Conservation (phyloP, 2,888 invertebrate genomes). For the Acleris literana region DNA sequence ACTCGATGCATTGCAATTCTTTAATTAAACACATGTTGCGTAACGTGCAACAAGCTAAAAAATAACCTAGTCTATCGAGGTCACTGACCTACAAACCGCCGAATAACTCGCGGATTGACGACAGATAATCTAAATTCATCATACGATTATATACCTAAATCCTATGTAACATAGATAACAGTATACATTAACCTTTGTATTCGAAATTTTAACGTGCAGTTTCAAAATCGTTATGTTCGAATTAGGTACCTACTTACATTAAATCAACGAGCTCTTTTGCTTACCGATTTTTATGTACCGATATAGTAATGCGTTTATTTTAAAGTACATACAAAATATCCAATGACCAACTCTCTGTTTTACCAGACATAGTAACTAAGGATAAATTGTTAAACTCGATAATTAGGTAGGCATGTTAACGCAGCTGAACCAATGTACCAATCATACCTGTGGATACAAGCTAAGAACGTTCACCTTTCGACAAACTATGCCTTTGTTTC, state of each 20-base stretch:
- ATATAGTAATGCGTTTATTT: no score
- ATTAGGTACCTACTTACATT: no score
- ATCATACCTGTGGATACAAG: conserved; percentile 74
- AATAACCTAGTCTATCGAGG: conserved; percentile 50
- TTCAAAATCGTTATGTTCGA: not conserved
- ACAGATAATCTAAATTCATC: conserved; percentile 67
- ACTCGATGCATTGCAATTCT: conserved; percentile 51
- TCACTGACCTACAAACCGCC: conserved; percentile 75
- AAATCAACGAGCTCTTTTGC: no score
- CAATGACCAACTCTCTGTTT: no score
- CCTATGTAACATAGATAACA: not conserved
- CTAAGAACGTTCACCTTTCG: conserved; percentile 76
- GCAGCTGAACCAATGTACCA: conserved; percentile 43
- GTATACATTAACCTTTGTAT: conserved; percentile 20
- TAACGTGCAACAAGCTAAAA: conserved; percentile 52
- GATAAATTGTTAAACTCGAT: not conserved
- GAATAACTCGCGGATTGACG: conserved; percentile 47
- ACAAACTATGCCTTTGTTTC: conserved; percentile 79
- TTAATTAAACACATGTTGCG: conserved; percentile 68
- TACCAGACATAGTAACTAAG: no score
- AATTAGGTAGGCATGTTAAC: conserved; percentile 22
- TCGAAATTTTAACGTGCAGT: conserved; percentile 48
- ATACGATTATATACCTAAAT: conserved; percentile 47
- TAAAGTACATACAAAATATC: no score
- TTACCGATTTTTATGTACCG: no score